phyloP scores from a whole-genome alignment of 2,888 invertebrate species.

The Volucella inanis region DNA sequence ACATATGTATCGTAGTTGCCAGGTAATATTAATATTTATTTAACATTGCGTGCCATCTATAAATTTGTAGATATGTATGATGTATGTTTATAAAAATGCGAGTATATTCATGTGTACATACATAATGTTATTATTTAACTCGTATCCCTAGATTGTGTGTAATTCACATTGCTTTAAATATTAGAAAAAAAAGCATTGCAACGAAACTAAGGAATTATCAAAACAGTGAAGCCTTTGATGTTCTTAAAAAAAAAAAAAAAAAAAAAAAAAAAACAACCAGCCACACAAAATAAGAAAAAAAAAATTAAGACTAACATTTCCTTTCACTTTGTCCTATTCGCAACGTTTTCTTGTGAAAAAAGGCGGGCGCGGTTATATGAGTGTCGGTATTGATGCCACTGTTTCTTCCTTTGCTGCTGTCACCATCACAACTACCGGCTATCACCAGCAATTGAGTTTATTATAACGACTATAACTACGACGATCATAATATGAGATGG shows the following conservation, averaged over 20 bases:
- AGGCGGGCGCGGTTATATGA: constrained; percentile 50
- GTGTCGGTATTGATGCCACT: constrained; percentile 36
- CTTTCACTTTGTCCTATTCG: constrained; percentile 41
- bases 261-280: background rate
- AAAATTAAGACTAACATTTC: constrained; percentile 52
- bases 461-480: constrained; percentile 14
- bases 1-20: no score
- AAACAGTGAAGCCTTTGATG: constrained; percentile 61
- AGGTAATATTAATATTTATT: no score
- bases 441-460: constrained; percentile 26
- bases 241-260: constrained; percentile 24
- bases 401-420: constrained; percentile 28
- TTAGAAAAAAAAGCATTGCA: constrained; percentile 16
- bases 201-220: constrained; percentile 54
- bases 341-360: constrained; percentile 47
- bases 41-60: no score
- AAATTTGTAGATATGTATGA: background rate
- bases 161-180: constrained; percentile 41
- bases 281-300: background rate
- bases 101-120: background rate
- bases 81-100: no score
- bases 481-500: constrained; percentile 29
- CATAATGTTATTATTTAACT: constrained; percentile 2
- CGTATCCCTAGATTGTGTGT: background rate
- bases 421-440: background rate